Conservation (phyloP, 2,113 vertebrate genomes). For the Glareola pratincola region DNA sequence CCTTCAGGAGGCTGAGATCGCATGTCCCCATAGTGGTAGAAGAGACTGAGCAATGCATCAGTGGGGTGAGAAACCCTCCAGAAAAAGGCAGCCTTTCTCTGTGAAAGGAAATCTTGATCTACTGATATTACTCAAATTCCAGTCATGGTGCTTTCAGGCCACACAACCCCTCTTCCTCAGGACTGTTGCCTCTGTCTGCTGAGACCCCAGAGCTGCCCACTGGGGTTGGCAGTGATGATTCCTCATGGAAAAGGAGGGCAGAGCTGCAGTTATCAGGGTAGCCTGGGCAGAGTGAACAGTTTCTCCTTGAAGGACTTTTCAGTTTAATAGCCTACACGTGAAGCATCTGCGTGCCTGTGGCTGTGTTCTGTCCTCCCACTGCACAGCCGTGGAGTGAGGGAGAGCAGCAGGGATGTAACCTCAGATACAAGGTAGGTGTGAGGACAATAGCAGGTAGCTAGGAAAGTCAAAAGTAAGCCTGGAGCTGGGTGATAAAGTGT, state of each 20-base stretch:
- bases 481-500: background rate
- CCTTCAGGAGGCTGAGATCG: background rate
- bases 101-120: background rate
- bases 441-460: background rate
- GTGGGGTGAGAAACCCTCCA: background rate
- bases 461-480: background rate
- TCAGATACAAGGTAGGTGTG: background rate
- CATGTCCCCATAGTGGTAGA: background rate
- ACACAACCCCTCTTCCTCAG: rapidly evolving
- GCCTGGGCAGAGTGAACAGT: background rate
- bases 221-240: background rate
- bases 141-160: background rate
- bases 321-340: background rate
- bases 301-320: background rate
- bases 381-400: background rate
- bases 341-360: background rate
- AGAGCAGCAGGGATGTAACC: background rate
- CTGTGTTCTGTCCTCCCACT: background rate
- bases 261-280: background rate
- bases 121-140: background rate
- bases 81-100: background rate
- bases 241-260: background rate
- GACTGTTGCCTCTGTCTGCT: background rate
- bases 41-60: background rate
- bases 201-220: background rate